A percentile compares a stretch with the other conserved stretches of the same genome.
Conservation (phyloP, 1,140 invertebrate genomes). For the Sitobion miscanthi region DNA sequence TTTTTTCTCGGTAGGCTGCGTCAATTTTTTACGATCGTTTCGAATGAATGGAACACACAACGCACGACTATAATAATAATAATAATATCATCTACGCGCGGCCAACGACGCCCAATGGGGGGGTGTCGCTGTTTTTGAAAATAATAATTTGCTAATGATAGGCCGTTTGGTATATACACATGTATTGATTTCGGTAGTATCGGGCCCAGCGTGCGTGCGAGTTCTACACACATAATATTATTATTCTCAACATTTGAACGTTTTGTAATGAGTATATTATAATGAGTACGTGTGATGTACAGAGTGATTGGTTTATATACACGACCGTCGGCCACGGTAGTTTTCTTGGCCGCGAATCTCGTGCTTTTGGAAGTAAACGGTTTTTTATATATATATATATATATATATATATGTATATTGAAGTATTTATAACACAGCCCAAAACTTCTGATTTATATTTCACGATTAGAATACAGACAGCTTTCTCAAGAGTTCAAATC, state of each 20-base stretch:
- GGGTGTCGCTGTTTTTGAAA: background rate
- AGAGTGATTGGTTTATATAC: background rate
- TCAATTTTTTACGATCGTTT: conserved; percentile 19
- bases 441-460: background rate
- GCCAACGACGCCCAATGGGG: background rate
- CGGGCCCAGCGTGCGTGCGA: background rate
- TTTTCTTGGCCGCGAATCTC: background rate
- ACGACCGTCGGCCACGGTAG: background rate
- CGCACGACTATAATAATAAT: background rate
- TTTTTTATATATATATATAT: background rate
- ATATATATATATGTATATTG: background rate
- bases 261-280: background rate
- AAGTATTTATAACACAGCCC: background rate
- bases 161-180: background rate
- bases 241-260: background rate
- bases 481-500: background rate
- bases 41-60: background rate
- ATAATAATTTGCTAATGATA: conserved; percentile 1
- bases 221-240: background rate
- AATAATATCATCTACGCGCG: background rate
- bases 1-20: background rate
- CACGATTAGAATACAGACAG: background rate
- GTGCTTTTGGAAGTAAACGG: background rate
- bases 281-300: background rate
- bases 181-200: background rate